phyloP scores from a whole-genome alignment of 1,140 invertebrate genomes.

The Calycopis cecrops region DNA sequence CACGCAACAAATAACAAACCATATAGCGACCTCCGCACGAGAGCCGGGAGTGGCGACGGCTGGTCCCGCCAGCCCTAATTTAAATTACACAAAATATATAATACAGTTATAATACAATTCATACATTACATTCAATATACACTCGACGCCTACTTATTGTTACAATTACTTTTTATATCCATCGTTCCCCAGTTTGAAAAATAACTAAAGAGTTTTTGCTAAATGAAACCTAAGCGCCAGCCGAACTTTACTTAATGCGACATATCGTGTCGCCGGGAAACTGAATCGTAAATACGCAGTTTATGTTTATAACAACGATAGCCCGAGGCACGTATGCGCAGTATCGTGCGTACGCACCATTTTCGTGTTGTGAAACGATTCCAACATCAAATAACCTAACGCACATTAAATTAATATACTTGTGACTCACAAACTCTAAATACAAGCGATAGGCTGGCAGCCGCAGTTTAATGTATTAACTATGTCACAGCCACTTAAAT shows the following conservation, averaged over 20 bases:
- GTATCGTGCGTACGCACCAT: neutral
- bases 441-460: conserved; percentile 30
- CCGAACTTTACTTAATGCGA: conserved; percentile 17
- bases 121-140: conserved; percentile 40
- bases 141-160: conserved; percentile 29
- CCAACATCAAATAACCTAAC: neutral
- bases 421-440: conserved; percentile 11
- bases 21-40: conserved; percentile 1
- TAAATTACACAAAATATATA: conserved; percentile 46
- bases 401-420: neutral
- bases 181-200: conserved; percentile 31
- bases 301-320: neutral
- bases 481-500: conserved; percentile 63
- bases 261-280: too few species aligned
- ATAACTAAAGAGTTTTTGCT: conserved; percentile 38
- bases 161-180: conserved; percentile 28
- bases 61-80: conserved; percentile 46
- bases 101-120: conserved; percentile 45
- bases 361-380: neutral
- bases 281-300: neutral
- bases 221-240: conserved; percentile 31
- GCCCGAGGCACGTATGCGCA: neutral
- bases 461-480: conserved; percentile 43
- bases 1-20: conserved; percentile 7
- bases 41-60: conserved; percentile 17